A percentile compares a stretch with the other conserved stretches of the same genome.
Conservation (phyloP, 92 coral and sea anemone genomes). For the Hydrozoanthus gracilis region DNA sequence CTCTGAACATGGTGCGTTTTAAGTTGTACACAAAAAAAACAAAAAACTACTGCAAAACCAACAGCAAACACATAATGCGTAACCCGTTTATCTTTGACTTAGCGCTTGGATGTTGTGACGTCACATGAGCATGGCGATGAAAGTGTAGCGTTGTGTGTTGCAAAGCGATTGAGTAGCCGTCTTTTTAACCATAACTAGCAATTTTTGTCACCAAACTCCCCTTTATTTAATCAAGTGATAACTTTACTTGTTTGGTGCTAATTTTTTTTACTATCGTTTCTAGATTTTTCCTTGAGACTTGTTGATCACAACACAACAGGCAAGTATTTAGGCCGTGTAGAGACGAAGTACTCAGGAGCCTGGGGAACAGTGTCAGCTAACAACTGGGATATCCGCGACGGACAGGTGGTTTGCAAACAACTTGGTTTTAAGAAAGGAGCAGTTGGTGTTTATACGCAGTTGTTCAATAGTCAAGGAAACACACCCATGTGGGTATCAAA, state of each 20-base stretch:
- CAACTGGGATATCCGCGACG: conserved; percentile 25
- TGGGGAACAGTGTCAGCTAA: conserved; percentile 25
- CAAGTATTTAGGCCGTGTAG: conserved; percentile 21
- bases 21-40: too few species aligned
- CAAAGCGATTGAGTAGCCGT: too few species aligned
- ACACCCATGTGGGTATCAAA: conserved; percentile 11
- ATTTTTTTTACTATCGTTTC: too few species aligned
- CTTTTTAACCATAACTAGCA: too few species aligned
- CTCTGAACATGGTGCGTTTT: too few species aligned
- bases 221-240: neutral
- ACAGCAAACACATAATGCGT: too few species aligned
- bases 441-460: neutral
- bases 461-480: neutral
- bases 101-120: too few species aligned
- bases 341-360: conserved; percentile 7
- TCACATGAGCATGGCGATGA: too few species aligned
- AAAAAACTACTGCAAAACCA: too few species aligned
- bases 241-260: neutral
- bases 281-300: conserved; percentile 4
- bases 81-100: too few species aligned
- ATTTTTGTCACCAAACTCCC: too few species aligned
- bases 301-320: neutral
- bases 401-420: conserved; percentile 25
- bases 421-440: conserved; percentile 28
- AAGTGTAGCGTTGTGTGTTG: too few species aligned